Base-by-base conservation (phyloP, 1,140 invertebrate genomes). In the Saxidomus purpurata region DNA sequence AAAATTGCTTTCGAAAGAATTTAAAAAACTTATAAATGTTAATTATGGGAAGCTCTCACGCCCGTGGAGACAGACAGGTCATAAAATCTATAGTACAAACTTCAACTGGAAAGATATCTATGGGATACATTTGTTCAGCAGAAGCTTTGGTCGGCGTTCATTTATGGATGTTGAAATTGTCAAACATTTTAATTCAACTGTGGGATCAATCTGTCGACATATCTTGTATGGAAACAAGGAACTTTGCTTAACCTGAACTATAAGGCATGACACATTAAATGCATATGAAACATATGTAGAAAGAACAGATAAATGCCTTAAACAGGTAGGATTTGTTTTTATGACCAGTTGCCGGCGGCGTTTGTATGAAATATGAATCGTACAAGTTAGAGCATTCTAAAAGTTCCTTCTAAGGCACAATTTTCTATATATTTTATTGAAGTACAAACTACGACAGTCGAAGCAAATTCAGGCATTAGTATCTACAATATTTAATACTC, bases 191-290 rank as follows among this genome's bases (percentile, higher is more conserved):
- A 82, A 82, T 43, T 59, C 49, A 25, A 82, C 80, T 11, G 49
- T 82, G 40, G 80, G 80, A 0, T 63, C 80, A 1, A 67, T 82
- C 3, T 82, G 55, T 43, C n/a, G 80, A 40, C 80, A 82, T 43
- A 25, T 82, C n/a, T 82, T 63, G 8, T 82, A 28, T 43, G 80
- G 80, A 47, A 63, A 82, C 40, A 82, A 82, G 31, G 80, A 82
- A 63, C n/a, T 82, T 3, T 82, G 80, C 47, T 25, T 79, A 9
- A 11, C 67, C 15, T n/a, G 52, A 55, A 47, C 17, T 47, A 17
- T 9, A 47, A 17, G 43, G 17, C 43, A 47, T 47, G 8, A 47
- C 17, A 9, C 17, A 17, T 47, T 9, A 8, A 47, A 47, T 47
- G 17, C 17, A 8, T 9, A 47, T 9, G 43, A 47, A 9, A 47